Evolutionary conservation across 2,888 invertebrate genomes (phyloP).

Genomic region (Corbicula japonica): DNA sequence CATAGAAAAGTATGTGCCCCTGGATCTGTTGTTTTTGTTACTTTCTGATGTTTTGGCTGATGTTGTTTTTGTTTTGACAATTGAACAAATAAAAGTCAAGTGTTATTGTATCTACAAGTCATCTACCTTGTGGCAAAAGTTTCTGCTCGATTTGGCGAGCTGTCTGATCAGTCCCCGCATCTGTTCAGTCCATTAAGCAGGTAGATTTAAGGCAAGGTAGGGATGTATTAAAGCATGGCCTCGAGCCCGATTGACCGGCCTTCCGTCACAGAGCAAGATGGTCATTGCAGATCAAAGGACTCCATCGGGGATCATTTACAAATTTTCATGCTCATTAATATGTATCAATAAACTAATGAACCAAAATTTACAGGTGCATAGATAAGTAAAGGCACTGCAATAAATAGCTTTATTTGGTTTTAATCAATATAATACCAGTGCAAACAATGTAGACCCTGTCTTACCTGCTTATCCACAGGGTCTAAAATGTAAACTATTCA

Average conservation of each 20-base stretch:
- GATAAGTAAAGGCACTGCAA: neutral
- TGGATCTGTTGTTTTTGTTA: too few relatives aligned
- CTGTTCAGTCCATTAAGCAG: conserved; percentile 45
- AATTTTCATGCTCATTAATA: too few relatives aligned
- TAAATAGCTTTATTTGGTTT: neutral
- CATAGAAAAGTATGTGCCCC: too few relatives aligned
- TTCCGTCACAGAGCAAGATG: conserved; percentile 41
- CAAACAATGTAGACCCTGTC: too few relatives aligned
- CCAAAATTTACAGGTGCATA: neutral
- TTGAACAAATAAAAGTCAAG: too few relatives aligned
- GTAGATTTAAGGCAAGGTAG: conserved; percentile 35
- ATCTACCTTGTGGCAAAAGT: conserved; percentile 30
- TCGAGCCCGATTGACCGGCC: conserved; percentile 39
- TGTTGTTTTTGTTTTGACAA: neutral
- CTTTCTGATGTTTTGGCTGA: neutral
- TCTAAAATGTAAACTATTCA: too few relatives aligned
- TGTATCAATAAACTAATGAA: neutral
- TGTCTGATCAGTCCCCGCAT: conserved; percentile 23
- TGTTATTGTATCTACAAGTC: conserved; percentile 28
- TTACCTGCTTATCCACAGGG: too few relatives aligned
- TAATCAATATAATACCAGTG: neutral
- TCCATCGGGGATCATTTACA: conserved; percentile 44
- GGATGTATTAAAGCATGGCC: conserved; percentile 21
- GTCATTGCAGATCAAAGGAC: conserved; percentile 41
- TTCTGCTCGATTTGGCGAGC: conserved; percentile 19